Conservation (phyloP, 2,888 invertebrate species). For the Cryptocephalus primarius region DNA sequence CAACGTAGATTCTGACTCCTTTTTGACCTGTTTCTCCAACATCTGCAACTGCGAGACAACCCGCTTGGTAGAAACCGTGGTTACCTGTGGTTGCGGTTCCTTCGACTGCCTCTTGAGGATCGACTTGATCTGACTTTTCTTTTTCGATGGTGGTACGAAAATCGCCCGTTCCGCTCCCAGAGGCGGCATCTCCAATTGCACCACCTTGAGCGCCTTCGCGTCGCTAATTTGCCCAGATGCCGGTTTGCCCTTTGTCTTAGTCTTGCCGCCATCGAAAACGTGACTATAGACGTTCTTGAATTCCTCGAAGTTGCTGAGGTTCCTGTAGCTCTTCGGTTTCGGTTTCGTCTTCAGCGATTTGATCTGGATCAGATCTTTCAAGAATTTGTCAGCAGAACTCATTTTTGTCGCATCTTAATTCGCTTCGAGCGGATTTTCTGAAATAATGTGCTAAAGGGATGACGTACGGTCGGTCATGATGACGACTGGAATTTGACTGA, state of each 20-base stretch:
- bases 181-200: conserved; percentile 10
- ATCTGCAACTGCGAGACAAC: not conserved
- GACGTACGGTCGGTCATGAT: too few relatives aligned
- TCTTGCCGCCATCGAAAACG: not conserved
- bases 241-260: too few relatives aligned
- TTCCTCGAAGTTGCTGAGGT: conserved; percentile 7
- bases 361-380: conserved; percentile 1
- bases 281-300: conserved; percentile 8
- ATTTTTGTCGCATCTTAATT: too few relatives aligned
- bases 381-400: too few relatives aligned
- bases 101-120: too few relatives aligned
- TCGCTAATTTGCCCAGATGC: conserved; percentile 1
- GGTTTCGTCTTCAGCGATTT: conserved; percentile 2
- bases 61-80: not conserved
- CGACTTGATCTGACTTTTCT: not conserved
- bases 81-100: not conserved
- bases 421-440: too few relatives aligned
- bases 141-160: not conserved
- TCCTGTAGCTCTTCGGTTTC: not conserved
- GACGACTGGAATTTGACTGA: too few relatives aligned
- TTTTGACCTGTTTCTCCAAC: not conserved
- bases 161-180: conserved; percentile 11
- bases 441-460: too few relatives aligned
- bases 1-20: not conserved
- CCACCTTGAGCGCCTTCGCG: conserved; percentile 8